phyloP scores from a whole-genome alignment of 37 sponge, comb jelly and placozoan genomes.

The Cliona cf. orientalis region DNA sequence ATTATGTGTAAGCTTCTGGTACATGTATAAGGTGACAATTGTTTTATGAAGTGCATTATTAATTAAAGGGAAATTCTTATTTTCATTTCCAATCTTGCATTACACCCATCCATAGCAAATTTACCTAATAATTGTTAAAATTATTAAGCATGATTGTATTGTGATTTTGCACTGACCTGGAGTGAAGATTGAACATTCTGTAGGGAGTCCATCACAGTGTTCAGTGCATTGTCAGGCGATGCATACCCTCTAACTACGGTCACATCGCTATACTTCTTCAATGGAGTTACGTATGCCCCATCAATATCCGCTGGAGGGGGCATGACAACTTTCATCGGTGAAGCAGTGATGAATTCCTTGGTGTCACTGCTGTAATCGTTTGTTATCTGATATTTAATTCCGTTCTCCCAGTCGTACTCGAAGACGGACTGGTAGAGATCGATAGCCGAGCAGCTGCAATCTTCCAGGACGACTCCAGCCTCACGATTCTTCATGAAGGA shows the following conservation, averaged over 20 bases:
- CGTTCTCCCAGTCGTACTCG: constrained; percentile 75
- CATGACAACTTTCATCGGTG: constrained; percentile 25
- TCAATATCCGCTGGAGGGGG: constrained; percentile 22
- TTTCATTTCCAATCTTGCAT: too few species aligned
- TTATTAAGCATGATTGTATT: too few species aligned
- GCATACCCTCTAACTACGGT: constrained; percentile 55
- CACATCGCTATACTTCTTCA: constrained; percentile 36
- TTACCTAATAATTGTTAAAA: too few species aligned
- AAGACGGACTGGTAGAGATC: constrained; percentile 72
- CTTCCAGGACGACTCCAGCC: constrained; percentile 82
- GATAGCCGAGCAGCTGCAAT: constrained; percentile 39
- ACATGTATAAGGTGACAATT: too few species aligned
- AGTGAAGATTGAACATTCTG: constrained; percentile 22
- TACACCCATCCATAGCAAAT: too few species aligned
- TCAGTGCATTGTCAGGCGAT: constrained; percentile 70
- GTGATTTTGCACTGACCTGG: too few species aligned
- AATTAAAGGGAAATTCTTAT: too few species aligned
- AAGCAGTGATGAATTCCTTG: constrained; percentile 62
- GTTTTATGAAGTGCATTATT: too few species aligned
- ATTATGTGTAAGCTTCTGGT: too few species aligned
- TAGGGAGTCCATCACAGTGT: constrained; percentile 35
- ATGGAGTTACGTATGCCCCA: constrained; percentile 67
- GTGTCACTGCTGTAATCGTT: constrained; percentile 50
- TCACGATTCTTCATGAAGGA: constrained; percentile 88
- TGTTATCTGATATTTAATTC: constrained; percentile 29